Evolutionary conservation across 2,113 vertebrate species (phyloP).

Genomic region (Dryoscopus gambensis): DNA sequence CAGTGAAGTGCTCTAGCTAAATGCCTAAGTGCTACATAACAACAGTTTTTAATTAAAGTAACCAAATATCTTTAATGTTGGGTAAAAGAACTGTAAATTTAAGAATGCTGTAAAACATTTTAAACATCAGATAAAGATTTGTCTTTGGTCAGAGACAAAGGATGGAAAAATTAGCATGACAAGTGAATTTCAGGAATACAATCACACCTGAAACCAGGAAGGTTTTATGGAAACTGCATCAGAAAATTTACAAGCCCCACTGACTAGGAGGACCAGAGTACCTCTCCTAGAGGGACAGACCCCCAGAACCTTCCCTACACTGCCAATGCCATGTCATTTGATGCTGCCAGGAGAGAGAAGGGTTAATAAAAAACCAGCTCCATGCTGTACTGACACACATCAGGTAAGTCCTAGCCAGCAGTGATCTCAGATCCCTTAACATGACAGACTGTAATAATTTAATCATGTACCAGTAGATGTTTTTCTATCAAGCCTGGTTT

Average conservation of each 20-base stretch:
- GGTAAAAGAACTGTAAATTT: slow-evolving; percentile 9
- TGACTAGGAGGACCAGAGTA: background rate
- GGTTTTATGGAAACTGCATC: background rate
- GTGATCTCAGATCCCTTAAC: background rate
- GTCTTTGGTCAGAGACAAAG: background rate
- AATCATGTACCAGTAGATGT: background rate
- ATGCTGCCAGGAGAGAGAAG: background rate
- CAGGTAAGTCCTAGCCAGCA: background rate
- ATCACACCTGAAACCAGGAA: background rate
- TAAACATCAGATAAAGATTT: background rate
- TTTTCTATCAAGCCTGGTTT: background rate
- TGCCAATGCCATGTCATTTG: background rate
- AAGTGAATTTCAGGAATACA: background rate
- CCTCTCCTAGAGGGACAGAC: background rate
- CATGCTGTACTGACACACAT: background rate
- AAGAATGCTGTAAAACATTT: background rate
- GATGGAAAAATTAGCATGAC: background rate
- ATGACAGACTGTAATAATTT: background rate
- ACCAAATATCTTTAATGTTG: slow-evolving; percentile 43
- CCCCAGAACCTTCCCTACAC: background rate
- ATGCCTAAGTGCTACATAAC: background rate
- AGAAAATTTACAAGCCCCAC: background rate
- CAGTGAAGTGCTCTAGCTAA: background rate
- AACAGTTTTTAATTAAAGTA: slow-evolving; percentile 44
- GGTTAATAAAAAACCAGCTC: background rate